Evolutionary conservation across 2,113 vertebrate species (phyloP), one percentile per base, ranked within the genome.

Genomic region (Microcebus tavaratra): DNA sequence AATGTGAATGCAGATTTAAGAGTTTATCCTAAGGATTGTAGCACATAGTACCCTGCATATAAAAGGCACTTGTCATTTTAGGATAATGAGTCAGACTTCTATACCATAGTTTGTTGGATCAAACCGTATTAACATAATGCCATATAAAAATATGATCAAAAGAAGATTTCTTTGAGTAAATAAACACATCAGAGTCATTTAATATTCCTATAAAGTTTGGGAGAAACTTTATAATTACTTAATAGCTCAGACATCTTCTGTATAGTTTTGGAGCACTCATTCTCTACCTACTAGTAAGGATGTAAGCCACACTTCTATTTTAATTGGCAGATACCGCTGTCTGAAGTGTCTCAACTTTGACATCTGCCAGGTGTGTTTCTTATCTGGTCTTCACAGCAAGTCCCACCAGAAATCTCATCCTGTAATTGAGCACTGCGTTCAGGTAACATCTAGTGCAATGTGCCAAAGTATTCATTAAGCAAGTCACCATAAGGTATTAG

Each of bases 321-420:
- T 90, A 39, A 70, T 82, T 92, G 87, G 39, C 96, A 99, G 99
- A 97, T 99, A 99, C 98, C 98, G 97, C 85, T 99, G 99, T 98
- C 96, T 99, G 94, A 99, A 99, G 97, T 99, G 99, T 97, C 97
- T 99, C 67, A 98, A 98, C 95, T 98, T 99, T 94, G 99, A 99
- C 70, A 96, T 99, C 97, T 99, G 99, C 97, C 99, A 99, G 96
- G 98, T 76, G 75, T 99, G 99, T 96, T 99, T 99, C 98, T 97
- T 99, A 81, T 98, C 98, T 0, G 97, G 98, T 48, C 96, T 84
- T 94, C 96, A 98, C 78, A 98, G 95, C 31, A 98, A 98, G 76
- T 99, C 98, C 84, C 99, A 99, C 97, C 99, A 99, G 97, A 97
- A 57, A 13, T 98, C 98, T 45, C 99, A 99, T 90, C 98, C 99